Conservation (phyloP, 2,113 vertebrate genomes). For the Brienomyrus brachyistius region DNA sequence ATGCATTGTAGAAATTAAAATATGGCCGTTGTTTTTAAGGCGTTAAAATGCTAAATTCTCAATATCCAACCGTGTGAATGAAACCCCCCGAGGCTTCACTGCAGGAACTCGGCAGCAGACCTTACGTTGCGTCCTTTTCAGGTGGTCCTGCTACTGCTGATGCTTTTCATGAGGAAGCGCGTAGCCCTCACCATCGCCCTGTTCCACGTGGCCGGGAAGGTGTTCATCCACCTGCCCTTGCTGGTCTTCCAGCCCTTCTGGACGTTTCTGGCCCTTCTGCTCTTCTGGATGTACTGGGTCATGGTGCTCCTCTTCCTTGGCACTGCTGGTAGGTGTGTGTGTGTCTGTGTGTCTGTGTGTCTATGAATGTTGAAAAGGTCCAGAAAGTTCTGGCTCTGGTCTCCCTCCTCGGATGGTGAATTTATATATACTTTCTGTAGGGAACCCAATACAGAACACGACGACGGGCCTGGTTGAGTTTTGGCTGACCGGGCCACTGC, state of each 20-base stretch:
- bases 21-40: not conserved
- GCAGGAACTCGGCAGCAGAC: not conserved
- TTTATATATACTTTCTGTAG: constrained; percentile 44
- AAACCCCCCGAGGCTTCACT: not conserved
- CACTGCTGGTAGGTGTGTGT: constrained; percentile 69
- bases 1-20: not conserved
- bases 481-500: constrained; percentile 71
- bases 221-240: constrained; percentile 87
- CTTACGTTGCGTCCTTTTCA: constrained; percentile 36
- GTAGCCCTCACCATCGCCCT: constrained; percentile 92
- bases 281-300: constrained; percentile 94
- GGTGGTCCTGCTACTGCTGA: constrained; percentile 84
- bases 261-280: constrained; percentile 83
- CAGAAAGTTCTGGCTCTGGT: not conserved
- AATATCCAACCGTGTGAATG: not conserved
- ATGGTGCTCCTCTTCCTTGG: constrained; percentile 89
- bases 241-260: constrained; percentile 92
- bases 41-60: not conserved
- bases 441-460: constrained; percentile 73
- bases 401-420: not conserved
- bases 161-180: constrained; percentile 91
- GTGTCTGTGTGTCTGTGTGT: not conserved
- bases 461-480: constrained; percentile 83
- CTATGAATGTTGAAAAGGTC: not conserved
- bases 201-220: constrained; percentile 94